A percentile compares a stretch with the other conserved stretches of the same genome.
phyloP scores from a whole-genome alignment of 2,888 invertebrate species.

The Antheraea yamamai region DNA sequence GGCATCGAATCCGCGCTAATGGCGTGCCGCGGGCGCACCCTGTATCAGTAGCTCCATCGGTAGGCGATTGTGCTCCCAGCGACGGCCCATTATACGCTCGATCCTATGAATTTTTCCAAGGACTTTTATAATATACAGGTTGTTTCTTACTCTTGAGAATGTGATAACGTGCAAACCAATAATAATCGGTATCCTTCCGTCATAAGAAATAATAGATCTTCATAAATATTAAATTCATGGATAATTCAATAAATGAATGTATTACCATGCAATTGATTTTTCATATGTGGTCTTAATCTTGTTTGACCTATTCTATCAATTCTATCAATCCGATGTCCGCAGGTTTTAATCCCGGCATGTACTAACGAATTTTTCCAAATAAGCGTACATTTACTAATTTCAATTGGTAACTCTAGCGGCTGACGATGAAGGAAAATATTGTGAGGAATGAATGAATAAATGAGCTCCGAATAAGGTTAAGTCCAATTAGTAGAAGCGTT shows the following conservation, averaged over 20 bases:
- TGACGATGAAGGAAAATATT: neutral
- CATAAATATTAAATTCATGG: too few species aligned
- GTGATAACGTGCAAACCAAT: neutral
- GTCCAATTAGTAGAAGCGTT: too few species aligned
- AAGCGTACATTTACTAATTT: neutral
- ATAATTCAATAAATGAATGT: too few species aligned
- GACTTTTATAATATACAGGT: slow-evolving; percentile 20
- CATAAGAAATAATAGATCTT: too few species aligned
- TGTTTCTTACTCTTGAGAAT: slow-evolving; percentile 8
- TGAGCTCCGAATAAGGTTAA: too few species aligned
- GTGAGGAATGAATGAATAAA: too few species aligned
- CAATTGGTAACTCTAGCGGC: neutral
- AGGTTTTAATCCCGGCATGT: too few species aligned
- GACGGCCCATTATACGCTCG: slow-evolving; percentile 46
- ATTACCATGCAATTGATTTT: too few species aligned
- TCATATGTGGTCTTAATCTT: too few species aligned
- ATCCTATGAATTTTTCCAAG: slow-evolving; percentile 36
- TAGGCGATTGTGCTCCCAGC: slow-evolving; percentile 40
- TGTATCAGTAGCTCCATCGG: slow-evolving; percentile 61
- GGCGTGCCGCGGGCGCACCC: slow-evolving; percentile 62
- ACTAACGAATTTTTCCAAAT: neutral
- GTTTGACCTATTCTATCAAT: too few species aligned
- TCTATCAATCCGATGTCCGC: too few species aligned
- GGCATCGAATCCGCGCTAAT: slow-evolving; percentile 64
- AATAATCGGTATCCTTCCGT: neutral